Evolutionary conservation across 2,113 vertebrate species (phyloP).

Genomic region (Hiodon alosoides): DNA sequence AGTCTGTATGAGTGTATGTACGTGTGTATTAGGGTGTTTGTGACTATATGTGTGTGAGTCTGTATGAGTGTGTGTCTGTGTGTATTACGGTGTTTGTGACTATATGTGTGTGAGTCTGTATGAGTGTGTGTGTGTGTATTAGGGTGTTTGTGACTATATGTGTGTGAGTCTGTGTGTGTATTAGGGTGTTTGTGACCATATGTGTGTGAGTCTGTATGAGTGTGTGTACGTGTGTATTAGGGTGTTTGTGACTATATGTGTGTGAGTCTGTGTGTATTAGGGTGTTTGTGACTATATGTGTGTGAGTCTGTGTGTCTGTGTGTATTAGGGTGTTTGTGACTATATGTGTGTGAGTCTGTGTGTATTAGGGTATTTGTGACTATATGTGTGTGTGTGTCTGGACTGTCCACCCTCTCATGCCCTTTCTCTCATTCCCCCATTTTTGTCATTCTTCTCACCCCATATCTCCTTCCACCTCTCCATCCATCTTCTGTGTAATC

Average conservation of each 20-base stretch:
- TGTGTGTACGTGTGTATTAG: neutral
- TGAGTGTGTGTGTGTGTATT: neutral
- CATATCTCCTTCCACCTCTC: slow-evolving; percentile 50
- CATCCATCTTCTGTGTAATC: slow-evolving; percentile 58
- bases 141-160: neutral
- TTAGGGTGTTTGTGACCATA: neutral
- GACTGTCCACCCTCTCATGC: neutral
- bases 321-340: slow-evolving; percentile 22
- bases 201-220: neutral
- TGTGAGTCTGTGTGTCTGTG: neutral
- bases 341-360: slow-evolving; percentile 10
- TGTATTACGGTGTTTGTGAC: neutral
- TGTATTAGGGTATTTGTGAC: slow-evolving; percentile 12
- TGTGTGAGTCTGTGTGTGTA: neutral
- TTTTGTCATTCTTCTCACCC: slow-evolving; percentile 36
- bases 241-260: neutral
- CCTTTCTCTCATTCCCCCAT: neutral
- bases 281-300: neutral
- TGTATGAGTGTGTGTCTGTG: neutral
- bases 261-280: neutral
- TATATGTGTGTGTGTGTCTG: slow-evolving; percentile 2
- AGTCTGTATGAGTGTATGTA: neutral
- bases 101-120: neutral
- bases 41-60: neutral
- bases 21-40: neutral